These are phyloP conservation scores for Diloba caeruleocephala DNA, from an alignment of 2,888 invertebrate species.

Conservation along the genomic window DNA sequence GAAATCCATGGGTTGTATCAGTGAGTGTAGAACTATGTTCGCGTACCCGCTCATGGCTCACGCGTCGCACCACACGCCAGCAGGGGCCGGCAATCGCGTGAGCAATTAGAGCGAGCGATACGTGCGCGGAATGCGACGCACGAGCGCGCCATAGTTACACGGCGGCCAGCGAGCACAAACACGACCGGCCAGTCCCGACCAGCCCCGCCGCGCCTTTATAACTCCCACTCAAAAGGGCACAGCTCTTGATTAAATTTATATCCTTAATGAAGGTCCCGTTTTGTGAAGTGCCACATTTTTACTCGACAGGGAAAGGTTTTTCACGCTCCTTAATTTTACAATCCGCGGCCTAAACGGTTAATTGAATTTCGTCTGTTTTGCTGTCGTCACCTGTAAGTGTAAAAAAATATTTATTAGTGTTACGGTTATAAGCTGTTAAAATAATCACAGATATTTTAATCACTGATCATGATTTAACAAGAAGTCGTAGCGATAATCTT, in stretches of 20 bases:
- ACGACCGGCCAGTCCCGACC: background rate
- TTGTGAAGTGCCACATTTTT: constrained; percentile 53
- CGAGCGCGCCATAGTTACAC: constrained; percentile 19
- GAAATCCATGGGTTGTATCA: no score
- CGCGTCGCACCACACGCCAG: constrained; percentile 6
- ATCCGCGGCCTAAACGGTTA: constrained; percentile 39
- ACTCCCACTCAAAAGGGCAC: constrained; percentile 23
- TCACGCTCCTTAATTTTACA: constrained; percentile 46
- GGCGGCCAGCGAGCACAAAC: constrained; percentile 20
- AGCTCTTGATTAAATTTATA: constrained; percentile 48
- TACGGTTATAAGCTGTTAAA: no score
- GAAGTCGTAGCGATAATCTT: no score
- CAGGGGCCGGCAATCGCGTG: constrained; percentile 58
- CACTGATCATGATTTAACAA: no score
- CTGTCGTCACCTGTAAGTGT: no score
- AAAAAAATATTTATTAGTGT: no score
- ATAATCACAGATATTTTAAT: no score
- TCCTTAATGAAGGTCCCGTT: constrained; percentile 54
- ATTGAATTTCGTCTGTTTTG: no score
- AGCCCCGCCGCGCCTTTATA: constrained; percentile 6
- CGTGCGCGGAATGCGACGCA: constrained; percentile 60
- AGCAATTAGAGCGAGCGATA: constrained; percentile 64
- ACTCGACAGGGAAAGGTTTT: constrained; percentile 43
- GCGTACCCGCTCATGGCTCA: constrained; percentile 10
- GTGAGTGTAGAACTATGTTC: no score